A percentile compares a stretch with the other conserved stretches of the same genome.
phyloP scores from a whole-genome alignment of 92 coral and sea anemone genomes.

The Zoanthus gigantus region DNA sequence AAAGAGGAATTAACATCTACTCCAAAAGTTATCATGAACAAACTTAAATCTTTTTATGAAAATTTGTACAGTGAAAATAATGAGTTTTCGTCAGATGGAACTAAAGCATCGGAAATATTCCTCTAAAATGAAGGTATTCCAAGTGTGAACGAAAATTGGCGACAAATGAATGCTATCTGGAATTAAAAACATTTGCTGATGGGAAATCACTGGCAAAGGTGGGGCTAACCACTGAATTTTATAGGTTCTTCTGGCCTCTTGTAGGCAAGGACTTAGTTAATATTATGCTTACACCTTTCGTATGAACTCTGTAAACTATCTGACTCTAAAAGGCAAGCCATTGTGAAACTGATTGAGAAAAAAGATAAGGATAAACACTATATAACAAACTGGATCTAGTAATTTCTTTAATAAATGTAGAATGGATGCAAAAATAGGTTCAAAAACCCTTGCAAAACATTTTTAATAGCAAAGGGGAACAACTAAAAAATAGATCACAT shows the following conservation, averaged over 20 bases:
- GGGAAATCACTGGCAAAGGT: neutral
- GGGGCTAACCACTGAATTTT: constrained; percentile 25
- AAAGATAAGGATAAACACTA: too few species aligned
- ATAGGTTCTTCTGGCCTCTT: constrained; percentile 19
- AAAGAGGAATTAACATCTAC: neutral
- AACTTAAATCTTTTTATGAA: neutral
- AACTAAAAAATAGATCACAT: too few species aligned
- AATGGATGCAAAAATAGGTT: too few species aligned
- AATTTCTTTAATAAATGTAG: too few species aligned
- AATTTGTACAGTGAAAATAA: neutral
- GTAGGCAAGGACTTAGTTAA: neutral
- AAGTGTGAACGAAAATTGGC: constrained; percentile 33
- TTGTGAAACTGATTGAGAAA: too few species aligned
- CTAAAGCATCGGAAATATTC: neutral
- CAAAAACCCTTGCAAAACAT: too few species aligned
- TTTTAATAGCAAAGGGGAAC: too few species aligned
- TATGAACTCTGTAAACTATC: too few species aligned
- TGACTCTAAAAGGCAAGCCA: too few species aligned
- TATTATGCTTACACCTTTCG: too few species aligned
- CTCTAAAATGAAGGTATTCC: constrained; percentile 1
- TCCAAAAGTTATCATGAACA: neutral
- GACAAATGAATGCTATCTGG: neutral
- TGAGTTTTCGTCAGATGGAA: neutral
- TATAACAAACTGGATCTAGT: too few species aligned
- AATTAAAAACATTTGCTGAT: neutral